A percentile compares a stretch with the other conserved stretches of the same genome.
phyloP scores from a whole-genome alignment of 2,888 invertebrate species.

The Rosalia funebris region DNA sequence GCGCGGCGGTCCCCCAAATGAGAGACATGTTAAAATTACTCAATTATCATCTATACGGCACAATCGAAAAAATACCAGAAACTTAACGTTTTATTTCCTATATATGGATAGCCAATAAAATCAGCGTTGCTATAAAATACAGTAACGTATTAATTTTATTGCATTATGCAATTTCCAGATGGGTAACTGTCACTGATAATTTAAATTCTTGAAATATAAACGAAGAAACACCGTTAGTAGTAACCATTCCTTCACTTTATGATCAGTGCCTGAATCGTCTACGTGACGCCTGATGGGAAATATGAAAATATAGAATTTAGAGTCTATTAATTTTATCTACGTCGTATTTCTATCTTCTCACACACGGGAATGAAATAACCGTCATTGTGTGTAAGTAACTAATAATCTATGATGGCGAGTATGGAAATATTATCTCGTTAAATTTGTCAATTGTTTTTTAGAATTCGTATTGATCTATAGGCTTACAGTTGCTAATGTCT shows the following conservation, averaged over 20 bases:
- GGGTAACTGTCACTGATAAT: conserved; percentile 7
- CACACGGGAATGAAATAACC: too few species aligned
- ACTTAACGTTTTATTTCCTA: background rate
- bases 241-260: conserved; percentile 17
- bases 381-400: too few species aligned
- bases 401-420: too few species aligned
- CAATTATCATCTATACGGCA: conserved; percentile 36
- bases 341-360: too few species aligned
- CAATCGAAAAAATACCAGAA: conserved; percentile 16
- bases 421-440: too few species aligned
- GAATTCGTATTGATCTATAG: too few species aligned
- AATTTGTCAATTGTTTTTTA: too few species aligned
- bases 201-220: conserved; percentile 14
- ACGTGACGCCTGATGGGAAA: background rate
- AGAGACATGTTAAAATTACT: conserved; percentile 35
- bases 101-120: conserved; percentile 7
- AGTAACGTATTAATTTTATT: conserved; percentile 10
- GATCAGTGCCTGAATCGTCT: background rate
- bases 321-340: background rate
- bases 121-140: conserved; percentile 1
- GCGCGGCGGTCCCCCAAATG: conserved; percentile 8
- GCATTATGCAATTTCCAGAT: conserved; percentile 10
- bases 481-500: too few species aligned
- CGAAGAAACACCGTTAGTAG: background rate
- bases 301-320: background rate